Conservation (phyloP, 2,888 invertebrate species). For the Chrysolina americana region DNA sequence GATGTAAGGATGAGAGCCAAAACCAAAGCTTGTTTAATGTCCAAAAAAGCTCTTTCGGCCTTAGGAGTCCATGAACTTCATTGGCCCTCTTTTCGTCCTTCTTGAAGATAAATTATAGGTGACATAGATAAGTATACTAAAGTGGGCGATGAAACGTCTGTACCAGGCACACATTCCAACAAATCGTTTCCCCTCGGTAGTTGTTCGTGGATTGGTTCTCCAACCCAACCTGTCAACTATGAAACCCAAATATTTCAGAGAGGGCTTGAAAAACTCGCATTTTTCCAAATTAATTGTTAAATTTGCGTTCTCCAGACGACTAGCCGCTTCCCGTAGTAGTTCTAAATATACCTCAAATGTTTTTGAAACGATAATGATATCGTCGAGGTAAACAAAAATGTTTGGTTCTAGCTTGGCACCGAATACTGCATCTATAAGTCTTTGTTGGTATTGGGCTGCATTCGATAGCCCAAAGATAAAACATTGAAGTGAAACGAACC, state of each 20-base stretch:
- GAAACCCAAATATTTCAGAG: slow-evolving; percentile 4
- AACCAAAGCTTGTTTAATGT: slow-evolving; percentile 17
- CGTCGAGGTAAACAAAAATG: not conserved
- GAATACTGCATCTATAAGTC: slow-evolving; percentile 46
- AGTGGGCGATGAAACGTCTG: slow-evolving; percentile 16
- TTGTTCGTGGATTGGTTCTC: slow-evolving; percentile 20
- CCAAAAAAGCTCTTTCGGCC: slow-evolving; percentile 27
- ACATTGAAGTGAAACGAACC: slow-evolving; percentile 45
- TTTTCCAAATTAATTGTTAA: not conserved
- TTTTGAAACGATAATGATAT: not conserved
- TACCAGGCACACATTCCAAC: slow-evolving; percentile 30
- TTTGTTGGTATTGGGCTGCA: slow-evolving; percentile 53
- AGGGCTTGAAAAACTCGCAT: not conserved
- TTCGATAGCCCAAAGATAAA: slow-evolving; percentile 44
- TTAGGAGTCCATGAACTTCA: not conserved
- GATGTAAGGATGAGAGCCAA: not conserved
- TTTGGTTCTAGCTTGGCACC: not conserved
- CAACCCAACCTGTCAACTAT: slow-evolving; percentile 2
- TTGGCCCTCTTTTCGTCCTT: not conserved
- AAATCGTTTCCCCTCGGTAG: slow-evolving; percentile 23
- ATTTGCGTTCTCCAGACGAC: not conserved
- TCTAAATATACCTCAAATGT: not conserved
- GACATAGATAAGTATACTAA: slow-evolving; percentile 19
- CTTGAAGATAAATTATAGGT: not conserved
- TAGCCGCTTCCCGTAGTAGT: not conserved